Base-by-base conservation (phyloP, 1,140 invertebrate genomes). In the Scaptomyza montana region DNA sequence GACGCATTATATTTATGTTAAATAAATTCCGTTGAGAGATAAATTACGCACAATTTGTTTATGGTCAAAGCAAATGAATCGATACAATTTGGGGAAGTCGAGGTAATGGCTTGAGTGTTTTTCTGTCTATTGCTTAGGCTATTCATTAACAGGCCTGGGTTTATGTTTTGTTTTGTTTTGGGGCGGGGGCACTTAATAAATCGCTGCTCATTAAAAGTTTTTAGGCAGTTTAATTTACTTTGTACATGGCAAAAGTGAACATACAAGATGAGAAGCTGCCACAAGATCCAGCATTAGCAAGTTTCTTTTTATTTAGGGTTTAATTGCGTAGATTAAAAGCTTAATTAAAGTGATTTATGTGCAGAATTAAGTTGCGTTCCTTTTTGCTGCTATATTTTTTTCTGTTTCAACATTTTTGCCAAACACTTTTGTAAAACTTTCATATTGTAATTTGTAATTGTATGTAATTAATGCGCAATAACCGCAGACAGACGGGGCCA, bases 31-130 rank as follows among this genome's bases (percentile, higher is more conserved):
- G 61, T 78, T 62, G 47, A 81, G 66, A 89, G 78, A 86, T 89
- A 82, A 82, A 86, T 86, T 79, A 69, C 77, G 65, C 68, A 82
- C 72, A 78, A 78, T 70, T 81, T 87, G 81, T 86, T 78, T 78
- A 78, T 86, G 70, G 70, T 54, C 41, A 21, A 21, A 6, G 60
- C 67, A 72, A 81, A 73, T 86, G 69, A 70, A 78, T 87, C 85
- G 60, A 86, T 87, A 76, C 39, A 33, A 50, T 54, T 25, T 59
- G 30, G 33, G 13, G 6, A 55, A 30, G 8, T 8, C n/a, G 60
- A 25, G 39, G 46, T 33, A 57, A 33, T 41, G 28, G 51, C 50
- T 64, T 43, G 41, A 47, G 16, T 43, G 30, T 41, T n/a, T 41
- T 9, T 53, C 10, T 16, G 12, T n/a, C 25, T 7, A 45, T 36